These are phyloP conservation scores for Sebastes fasciatus DNA, from an alignment of 2,113 vertebrate species.

Conservation along the genomic window DNA sequence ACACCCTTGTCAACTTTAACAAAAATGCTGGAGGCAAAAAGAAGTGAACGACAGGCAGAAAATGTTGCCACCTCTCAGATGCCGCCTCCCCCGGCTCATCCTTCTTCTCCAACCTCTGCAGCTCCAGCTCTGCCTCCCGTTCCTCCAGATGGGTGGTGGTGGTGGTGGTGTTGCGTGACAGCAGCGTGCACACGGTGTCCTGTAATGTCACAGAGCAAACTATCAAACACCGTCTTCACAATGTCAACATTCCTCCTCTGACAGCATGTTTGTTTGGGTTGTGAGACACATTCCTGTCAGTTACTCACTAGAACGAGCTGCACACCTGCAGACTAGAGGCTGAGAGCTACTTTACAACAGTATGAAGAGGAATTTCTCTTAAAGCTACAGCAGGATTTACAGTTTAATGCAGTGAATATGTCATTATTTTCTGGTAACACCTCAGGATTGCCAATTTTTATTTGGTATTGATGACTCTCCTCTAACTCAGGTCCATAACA, in stretches of 20 bases:
- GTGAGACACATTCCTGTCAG: conserved; percentile 30
- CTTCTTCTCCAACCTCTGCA: conserved; percentile 89
- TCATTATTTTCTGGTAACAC: too few species aligned
- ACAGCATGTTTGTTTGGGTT: not conserved
- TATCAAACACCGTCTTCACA: not conserved
- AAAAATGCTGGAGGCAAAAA: too few species aligned
- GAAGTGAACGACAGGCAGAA: not conserved
- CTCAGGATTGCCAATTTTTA: too few species aligned
- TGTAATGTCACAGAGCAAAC: conserved; percentile 61
- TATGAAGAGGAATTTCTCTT: not conserved
- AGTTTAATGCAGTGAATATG: not conserved
- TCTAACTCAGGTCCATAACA: too few species aligned
- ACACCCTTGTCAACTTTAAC: not conserved
- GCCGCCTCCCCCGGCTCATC: conserved; percentile 85
- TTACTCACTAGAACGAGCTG: not conserved
- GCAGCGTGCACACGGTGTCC: conserved; percentile 80
- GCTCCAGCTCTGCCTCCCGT: conserved; percentile 86
- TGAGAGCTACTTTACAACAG: not conserved
- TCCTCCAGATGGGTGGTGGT: conserved; percentile 88
- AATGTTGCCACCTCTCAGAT: conserved; percentile 87
- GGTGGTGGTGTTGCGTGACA: conserved; percentile 86
- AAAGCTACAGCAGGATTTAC: not conserved
- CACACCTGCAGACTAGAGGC: not conserved
- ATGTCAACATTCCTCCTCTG: not conserved
- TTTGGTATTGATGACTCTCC: too few species aligned